Percentiles rank a stretch among this genome's conserved stretches.
phyloP scores from a whole-genome alignment of 1,140 invertebrate genomes.

The Drepana arcuata region DNA sequence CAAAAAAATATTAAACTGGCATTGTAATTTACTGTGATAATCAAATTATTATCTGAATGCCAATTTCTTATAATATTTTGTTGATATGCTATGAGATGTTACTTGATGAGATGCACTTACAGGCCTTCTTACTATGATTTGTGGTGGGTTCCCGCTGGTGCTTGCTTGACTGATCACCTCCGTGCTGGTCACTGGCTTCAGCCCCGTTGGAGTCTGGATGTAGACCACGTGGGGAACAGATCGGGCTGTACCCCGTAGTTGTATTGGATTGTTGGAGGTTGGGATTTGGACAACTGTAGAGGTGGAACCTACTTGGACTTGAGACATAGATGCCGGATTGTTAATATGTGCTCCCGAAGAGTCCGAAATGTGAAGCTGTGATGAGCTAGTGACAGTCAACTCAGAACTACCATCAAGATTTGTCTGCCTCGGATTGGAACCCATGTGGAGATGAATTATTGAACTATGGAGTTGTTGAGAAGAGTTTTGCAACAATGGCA shows the following conservation, averaged over 20 bases:
- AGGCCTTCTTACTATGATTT: conserved; percentile 66
- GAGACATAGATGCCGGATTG: conserved; percentile 34
- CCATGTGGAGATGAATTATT: conserved; percentile 63
- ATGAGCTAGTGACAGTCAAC: conserved; percentile 40
- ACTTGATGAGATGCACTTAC: conserved; percentile 58
- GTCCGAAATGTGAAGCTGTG: conserved; percentile 45
- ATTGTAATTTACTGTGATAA: too few relatives aligned
- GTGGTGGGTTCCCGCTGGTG: conserved; percentile 57
- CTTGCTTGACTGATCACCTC: conserved; percentile 62
- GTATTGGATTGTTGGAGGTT: conserved; percentile 51
- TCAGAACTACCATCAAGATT: conserved; percentile 45
- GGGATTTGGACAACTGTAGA: conserved; percentile 51
- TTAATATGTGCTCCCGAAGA: conserved; percentile 37
- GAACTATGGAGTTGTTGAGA: conserved; percentile 48
- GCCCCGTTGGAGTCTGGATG: conserved; percentile 58
- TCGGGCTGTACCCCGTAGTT: conserved; percentile 44
- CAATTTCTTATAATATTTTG: too few relatives aligned
- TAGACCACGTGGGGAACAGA: conserved; percentile 61
- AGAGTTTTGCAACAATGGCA: conserved; percentile 49
- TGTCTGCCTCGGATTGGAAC: conserved; percentile 36
- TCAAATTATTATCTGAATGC: too few relatives aligned
- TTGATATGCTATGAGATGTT: too few relatives aligned
- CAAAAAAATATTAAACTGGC: too few relatives aligned
- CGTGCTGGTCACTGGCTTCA: conserved; percentile 59
- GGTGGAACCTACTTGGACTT: conserved; percentile 46